Conservation (phyloP, 2,797 vertebrate species). For the Periparus ater region DNA sequence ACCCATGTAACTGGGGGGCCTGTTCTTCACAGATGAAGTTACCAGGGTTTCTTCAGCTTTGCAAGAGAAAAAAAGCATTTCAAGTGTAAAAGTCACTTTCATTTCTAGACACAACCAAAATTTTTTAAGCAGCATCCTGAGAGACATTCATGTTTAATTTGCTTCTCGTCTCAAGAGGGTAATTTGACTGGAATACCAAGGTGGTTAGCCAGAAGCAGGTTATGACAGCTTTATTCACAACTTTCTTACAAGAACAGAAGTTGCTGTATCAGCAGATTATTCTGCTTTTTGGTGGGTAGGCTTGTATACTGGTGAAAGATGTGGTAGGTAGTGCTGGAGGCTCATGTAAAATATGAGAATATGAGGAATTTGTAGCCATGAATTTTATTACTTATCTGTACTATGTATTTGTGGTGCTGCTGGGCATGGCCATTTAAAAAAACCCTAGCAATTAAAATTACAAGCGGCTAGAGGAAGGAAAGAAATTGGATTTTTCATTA, state of each 20-base stretch:
- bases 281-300: neutral
- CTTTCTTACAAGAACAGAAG: neutral
- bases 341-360: neutral
- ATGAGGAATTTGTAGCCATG: neutral
- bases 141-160: slow-evolving; percentile 5
- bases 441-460: neutral
- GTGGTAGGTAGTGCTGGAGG: neutral
- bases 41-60: neutral
- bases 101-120: neutral
- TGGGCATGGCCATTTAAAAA: neutral
- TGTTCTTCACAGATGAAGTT: neutral
- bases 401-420: neutral
- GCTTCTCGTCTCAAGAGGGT: neutral
- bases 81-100: neutral
- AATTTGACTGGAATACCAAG: neutral
- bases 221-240: neutral
- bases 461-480: neutral
- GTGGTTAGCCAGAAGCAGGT: neutral
- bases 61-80: neutral
- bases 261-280: neutral
- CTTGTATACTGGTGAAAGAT: neutral
- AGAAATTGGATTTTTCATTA: neutral
- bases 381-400: neutral
- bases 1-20: neutral
- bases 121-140: neutral